Percentiles rank a stretch among this genome's conserved stretches.
These are phyloP conservation scores for Rapana venosa DNA, from an alignment of 2,888 invertebrate genomes.

Conservation along the genomic window DNA sequence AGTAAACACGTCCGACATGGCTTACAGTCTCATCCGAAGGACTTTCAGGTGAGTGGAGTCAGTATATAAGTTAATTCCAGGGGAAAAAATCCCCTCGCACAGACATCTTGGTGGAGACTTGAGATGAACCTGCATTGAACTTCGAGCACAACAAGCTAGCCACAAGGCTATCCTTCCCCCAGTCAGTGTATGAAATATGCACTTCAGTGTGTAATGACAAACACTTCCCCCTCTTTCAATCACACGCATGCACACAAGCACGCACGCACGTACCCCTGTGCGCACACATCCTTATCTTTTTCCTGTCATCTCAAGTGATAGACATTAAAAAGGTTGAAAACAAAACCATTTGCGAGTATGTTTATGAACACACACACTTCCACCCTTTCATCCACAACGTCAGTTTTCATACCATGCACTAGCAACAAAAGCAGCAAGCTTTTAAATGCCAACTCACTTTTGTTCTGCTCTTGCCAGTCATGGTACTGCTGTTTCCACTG, in stretches of 20 bases:
- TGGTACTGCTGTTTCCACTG: slow-evolving; percentile 95
- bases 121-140: no score
- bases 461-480: slow-evolving; percentile 93
- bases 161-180: no score
- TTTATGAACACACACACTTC: background rate
- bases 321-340: background rate
- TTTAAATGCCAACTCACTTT: slow-evolving; percentile 78
- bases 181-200: no score
- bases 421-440: background rate
- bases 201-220: no score
- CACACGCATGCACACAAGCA: background rate
- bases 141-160: no score
- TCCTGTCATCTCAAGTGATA: background rate
- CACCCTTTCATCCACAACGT: background rate
- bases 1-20: no score
- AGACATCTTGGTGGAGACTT: no score
- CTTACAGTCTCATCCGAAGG: no score
- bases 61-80: no score
- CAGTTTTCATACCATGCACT: background rate
- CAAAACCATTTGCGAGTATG: background rate
- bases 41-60: no score
- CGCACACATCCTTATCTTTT: background rate
- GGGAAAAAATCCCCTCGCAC: no score
- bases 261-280: background rate
- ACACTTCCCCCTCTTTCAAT: no score